Base-by-base conservation (phyloP, 2,797 vertebrate genomes). In the Amblyraja radiata region DNA sequence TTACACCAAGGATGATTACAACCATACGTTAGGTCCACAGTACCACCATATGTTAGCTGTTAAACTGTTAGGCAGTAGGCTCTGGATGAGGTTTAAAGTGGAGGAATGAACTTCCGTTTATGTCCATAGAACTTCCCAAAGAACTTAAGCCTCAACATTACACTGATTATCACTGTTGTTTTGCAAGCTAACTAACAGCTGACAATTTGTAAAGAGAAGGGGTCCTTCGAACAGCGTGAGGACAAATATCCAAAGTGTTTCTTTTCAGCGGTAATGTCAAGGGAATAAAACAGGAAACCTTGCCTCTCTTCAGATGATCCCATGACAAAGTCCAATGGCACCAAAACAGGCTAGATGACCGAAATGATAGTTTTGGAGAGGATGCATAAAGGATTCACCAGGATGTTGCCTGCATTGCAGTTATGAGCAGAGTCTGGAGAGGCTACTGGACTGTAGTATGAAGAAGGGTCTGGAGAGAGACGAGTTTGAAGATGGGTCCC, bases 1-100 rank as follows among this genome's bases (percentile, higher is more conserved):
- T 88, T 65, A 88, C 65, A 65, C 84, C 63, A 65, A 88, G 84
- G 65, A 88, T 88, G 84, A 88, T 65, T 88, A 65, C 84, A 88
- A 39, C n/a, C 84, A 65, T 88, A 88, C 32, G 84, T 14, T 63
- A 18, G 28, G 63, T 63, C 61, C 14, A 23, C n/a, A 36, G 13
- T 65, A 61, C 61, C 28, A 88, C 63, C 84, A 65, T 88, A 32
- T 88, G 61, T 65, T 32, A 32, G 84, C 84, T 65, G 84, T 88
- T 88, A 65, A 32, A 61, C 84, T 65, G 84, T 88, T 88, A 65
- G n/a, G 84, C 23, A 32, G 28, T n/a, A 65, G 32, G 61, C 63
- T 88, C 61, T 32, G 84, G 58, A 88, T 36, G 84, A 88, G n/a
- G 63, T 65, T 88, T 36, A n/a, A 88, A 32, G 84, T 88, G 84